A percentile compares a stretch with the other conserved stretches of the same genome.
Conservation (phyloP, 1,140 invertebrate genomes). For the Drosophila rufa region DNA sequence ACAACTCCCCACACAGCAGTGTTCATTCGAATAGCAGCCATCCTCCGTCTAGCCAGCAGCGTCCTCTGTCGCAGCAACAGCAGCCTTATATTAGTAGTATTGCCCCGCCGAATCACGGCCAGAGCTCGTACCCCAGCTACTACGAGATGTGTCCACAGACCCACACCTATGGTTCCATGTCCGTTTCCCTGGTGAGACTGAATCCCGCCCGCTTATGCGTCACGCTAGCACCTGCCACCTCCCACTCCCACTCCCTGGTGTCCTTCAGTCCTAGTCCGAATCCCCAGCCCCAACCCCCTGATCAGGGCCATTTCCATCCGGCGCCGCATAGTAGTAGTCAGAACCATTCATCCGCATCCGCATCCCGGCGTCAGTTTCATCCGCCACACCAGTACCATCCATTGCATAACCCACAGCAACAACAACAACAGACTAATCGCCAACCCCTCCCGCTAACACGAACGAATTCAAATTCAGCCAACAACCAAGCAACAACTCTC, state of each 20-base stretch:
- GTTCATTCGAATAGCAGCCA: constrained; percentile 45
- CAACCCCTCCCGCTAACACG: constrained; percentile 85
- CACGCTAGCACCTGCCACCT: constrained; percentile 55
- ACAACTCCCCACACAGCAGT: constrained; percentile 41
- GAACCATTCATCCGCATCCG: constrained; percentile 42
- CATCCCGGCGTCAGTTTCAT: constrained; percentile 46
- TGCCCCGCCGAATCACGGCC: constrained; percentile 30
- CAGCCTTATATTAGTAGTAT: constrained; percentile 24
- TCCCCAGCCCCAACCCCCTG: constrained; percentile 15
- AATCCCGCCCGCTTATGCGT: constrained; percentile 74
- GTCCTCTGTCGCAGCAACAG: constrained; percentile 27
- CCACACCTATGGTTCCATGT: constrained; percentile 69
- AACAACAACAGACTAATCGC: constrained; percentile 82
- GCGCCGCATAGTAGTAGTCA: constrained; percentile 35
- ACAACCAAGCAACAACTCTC: constrained; percentile 72
- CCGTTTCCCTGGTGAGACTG: constrained; percentile 71
- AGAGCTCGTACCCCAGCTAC: constrained; percentile 37
- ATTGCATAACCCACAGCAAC: constrained; percentile 67
- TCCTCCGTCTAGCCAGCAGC: constrained; percentile 28
- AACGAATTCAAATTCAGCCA: constrained; percentile 83
- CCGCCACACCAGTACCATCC: constrained; percentile 45
- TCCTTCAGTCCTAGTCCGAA: constrained; percentile 33
- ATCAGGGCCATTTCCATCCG: constrained; percentile 40
- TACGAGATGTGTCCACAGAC: constrained; percentile 52
- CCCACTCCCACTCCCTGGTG: constrained; percentile 34